Evolutionary conservation across 1,140 invertebrate genomes (phyloP).

Genomic region (Drosophila kohkoa): DNA sequence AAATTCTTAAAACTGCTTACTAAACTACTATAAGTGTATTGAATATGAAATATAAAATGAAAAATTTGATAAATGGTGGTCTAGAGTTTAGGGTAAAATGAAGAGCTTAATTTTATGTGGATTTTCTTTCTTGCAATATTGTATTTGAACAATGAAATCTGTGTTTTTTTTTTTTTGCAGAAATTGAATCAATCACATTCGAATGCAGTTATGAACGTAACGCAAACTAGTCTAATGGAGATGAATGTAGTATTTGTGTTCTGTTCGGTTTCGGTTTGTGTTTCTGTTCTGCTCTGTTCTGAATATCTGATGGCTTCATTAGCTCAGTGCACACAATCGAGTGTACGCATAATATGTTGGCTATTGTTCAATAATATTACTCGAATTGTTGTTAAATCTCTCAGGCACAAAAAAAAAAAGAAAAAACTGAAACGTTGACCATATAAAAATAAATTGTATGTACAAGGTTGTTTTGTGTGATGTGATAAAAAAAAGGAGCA

Average conservation of each 20-base stretch:
- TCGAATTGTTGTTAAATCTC: slow-evolving; percentile 10
- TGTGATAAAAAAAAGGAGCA: too few species aligned
- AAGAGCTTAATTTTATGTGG: too few species aligned
- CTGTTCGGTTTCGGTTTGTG: too few species aligned
- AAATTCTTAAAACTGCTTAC: too few species aligned
- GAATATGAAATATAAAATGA: too few species aligned
- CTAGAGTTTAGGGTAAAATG: too few species aligned
- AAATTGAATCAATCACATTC: background rate
- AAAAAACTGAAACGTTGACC: background rate
- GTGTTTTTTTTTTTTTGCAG: background rate
- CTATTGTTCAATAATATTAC: slow-evolving; percentile 23
- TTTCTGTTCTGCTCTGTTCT: background rate
- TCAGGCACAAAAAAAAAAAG: background rate
- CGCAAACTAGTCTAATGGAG: background rate
- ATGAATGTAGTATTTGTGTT: slow-evolving; percentile 3
- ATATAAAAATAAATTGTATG: slow-evolving; percentile 6
- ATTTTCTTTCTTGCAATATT: too few species aligned
- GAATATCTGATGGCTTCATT: slow-evolving; percentile 24
- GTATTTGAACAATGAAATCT: too few species aligned
- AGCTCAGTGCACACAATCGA: slow-evolving; percentile 9
- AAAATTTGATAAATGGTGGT: too few species aligned
- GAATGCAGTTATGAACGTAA: background rate
- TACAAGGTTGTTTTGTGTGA: background rate
- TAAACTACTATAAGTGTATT: too few species aligned
- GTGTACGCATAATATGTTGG: background rate